Conservation (phyloP, 2,797 vertebrate species). For the Allobates femoralis region DNA sequence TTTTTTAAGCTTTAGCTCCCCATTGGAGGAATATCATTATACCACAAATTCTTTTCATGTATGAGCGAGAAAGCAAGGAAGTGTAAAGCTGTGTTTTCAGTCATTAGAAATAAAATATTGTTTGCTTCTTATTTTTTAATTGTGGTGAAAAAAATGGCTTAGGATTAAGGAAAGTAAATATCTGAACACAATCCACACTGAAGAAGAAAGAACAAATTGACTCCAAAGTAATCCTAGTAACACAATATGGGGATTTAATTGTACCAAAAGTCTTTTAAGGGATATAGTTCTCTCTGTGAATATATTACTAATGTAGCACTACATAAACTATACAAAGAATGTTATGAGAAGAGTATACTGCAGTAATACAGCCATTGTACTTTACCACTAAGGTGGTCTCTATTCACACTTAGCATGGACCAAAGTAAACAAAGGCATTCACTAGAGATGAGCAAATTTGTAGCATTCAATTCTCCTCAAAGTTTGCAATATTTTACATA, state of each 20-base stretch:
- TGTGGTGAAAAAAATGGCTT: constrained; percentile 16
- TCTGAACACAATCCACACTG: neutral
- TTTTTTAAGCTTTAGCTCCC: constrained; percentile 35
- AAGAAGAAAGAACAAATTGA: neutral
- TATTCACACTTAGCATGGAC: neutral
- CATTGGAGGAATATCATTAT: constrained; percentile 25
- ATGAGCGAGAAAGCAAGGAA: constrained; percentile 14
- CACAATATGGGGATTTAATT: constrained; percentile 27
- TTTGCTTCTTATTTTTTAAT: constrained; percentile 32
- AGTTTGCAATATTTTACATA: too few relatives aligned
- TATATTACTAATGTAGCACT: neutral
- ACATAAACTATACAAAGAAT: neutral
- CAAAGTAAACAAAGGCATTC: neutral
- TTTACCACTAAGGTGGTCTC: constrained; percentile 24
- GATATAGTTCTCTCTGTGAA: constrained; percentile 2
- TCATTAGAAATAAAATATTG: constrained; percentile 28
- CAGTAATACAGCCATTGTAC: neutral
- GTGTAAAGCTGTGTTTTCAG: constrained; percentile 30
- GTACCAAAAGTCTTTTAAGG: constrained; percentile 15
- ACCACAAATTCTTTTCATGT: constrained; percentile 47
- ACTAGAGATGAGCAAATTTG: too few relatives aligned
- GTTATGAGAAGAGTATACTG: neutral
- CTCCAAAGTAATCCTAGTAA: constrained; percentile 25
- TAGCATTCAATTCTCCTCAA: too few relatives aligned
- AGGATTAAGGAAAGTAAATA: constrained; percentile 1